Conservation (phyloP, 2,888 invertebrate species). For the Elysia crispata region DNA sequence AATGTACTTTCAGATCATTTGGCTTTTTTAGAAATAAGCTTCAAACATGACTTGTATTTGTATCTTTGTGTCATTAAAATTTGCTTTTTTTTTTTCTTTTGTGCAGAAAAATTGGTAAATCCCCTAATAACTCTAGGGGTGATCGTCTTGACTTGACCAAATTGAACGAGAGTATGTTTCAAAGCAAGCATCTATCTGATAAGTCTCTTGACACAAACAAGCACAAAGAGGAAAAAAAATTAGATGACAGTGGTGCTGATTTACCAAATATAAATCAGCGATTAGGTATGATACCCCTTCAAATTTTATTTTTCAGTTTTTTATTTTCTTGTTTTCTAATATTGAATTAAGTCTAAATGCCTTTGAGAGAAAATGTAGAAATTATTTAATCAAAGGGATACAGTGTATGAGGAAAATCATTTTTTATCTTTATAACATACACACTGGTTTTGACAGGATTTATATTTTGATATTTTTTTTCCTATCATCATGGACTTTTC, state of each 20-base stretch:
- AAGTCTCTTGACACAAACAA: conserved; percentile 26
- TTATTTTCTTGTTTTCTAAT: neutral
- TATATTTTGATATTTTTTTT: too few relatives aligned
- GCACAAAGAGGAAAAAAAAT: conserved; percentile 17
- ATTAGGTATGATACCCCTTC: conserved; percentile 59
- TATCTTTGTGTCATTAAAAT: neutral
- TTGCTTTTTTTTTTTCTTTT: conserved; percentile 6
- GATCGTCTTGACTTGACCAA: conserved; percentile 38
- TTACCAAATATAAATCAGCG: conserved; percentile 72
- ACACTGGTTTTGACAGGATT: too few relatives aligned
- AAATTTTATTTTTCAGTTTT: neutral
- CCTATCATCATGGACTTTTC: too few relatives aligned
- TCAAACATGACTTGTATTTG: too few relatives aligned
- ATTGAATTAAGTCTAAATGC: neutral
- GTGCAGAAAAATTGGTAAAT: conserved; percentile 12
- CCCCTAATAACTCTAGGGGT: conserved; percentile 15
- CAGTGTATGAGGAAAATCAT: too few relatives aligned
- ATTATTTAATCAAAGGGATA: neutral
- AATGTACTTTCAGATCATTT: too few relatives aligned
- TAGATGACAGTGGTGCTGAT: conserved; percentile 48
- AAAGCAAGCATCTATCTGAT: neutral
- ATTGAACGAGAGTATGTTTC: conserved; percentile 44
- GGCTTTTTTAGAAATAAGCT: too few relatives aligned
- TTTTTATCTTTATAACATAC: too few relatives aligned
- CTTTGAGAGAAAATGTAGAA: neutral